A percentile compares a stretch with the other conserved stretches of the same genome.
Conservation (phyloP, 1,140 invertebrate genomes). For the Brachionus rotundiformis region DNA sequence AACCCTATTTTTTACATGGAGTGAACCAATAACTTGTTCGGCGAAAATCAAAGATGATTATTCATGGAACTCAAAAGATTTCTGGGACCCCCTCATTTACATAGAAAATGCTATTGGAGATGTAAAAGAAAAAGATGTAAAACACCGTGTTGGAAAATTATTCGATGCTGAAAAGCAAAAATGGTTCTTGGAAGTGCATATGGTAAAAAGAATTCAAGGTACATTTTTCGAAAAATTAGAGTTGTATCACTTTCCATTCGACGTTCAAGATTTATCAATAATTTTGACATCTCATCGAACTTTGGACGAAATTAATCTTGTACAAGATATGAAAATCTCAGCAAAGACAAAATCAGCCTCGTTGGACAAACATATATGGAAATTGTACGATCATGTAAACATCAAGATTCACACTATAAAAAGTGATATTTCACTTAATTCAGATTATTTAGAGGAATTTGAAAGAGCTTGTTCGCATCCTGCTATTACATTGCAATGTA, state of each 20-base stretch:
- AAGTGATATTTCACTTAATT: slow-evolving; percentile 3
- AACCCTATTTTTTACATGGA: slow-evolving; percentile 1
- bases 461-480: slow-evolving; percentile 19
- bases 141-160: neutral
- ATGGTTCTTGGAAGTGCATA: slow-evolving; percentile 7
- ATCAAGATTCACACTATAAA: neutral
- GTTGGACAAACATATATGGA: slow-evolving; percentile 38
- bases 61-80: neutral
- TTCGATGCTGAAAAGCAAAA: neutral
- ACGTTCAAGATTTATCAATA: slow-evolving; percentile 37
- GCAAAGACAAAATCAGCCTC: slow-evolving; percentile 13
- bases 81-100: slow-evolving; percentile 17
- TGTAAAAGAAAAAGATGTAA: slow-evolving; percentile 42
- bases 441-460: slow-evolving; percentile 15
- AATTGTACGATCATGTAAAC: slow-evolving; percentile 18
- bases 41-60: neutral
- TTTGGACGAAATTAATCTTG: slow-evolving; percentile 2
- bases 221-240: slow-evolving; percentile 38
- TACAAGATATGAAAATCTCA: neutral
- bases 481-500: slow-evolving; percentile 18
- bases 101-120: slow-evolving; percentile 12
- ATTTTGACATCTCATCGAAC: slow-evolving; percentile 19
- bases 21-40: neutral
- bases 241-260: slow-evolving; percentile 32
- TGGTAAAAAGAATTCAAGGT: slow-evolving; percentile 34